These are phyloP conservation scores for Sycophila texana DNA, from an alignment of 2,888 invertebrate genomes.

Conservation along the genomic window DNA sequence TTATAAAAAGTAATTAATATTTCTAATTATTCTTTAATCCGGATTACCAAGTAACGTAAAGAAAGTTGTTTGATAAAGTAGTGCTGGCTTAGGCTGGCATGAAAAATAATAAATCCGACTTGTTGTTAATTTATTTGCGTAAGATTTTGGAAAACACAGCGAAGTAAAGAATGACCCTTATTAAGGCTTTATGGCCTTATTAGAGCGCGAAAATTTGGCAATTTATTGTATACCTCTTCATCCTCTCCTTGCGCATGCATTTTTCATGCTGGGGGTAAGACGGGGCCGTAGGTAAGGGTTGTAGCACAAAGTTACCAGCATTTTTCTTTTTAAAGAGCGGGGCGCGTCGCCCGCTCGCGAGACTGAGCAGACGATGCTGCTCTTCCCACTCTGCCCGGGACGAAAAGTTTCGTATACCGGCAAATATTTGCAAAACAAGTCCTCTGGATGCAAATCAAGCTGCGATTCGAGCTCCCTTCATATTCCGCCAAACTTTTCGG, in stretches of 20 bases:
- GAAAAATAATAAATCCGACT: background rate
- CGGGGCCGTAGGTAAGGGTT: too few relatives aligned
- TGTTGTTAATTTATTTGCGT: constrained; percentile 11
- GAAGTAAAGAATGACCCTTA: constrained; percentile 34
- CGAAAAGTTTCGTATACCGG: constrained; percentile 26
- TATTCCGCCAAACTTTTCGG: constrained; percentile 12
- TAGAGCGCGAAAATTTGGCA: constrained; percentile 33
- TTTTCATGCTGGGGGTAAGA: constrained; percentile 14
- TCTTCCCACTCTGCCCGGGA: background rate
- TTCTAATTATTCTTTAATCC: too few relatives aligned
- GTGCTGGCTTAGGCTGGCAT: too few relatives aligned
- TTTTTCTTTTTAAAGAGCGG: constrained; percentile 26
- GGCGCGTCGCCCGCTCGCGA: constrained; percentile 9
- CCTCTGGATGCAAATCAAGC: constrained; percentile 40
- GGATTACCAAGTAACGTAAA: too few relatives aligned
- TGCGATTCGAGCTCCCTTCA: constrained; percentile 27
- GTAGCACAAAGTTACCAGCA: constrained; percentile 21
- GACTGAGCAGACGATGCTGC: background rate
- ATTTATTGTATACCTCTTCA: constrained; percentile 35
- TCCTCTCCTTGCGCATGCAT: constrained; percentile 15
- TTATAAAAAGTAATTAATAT: too few relatives aligned
- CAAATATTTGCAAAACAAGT: constrained; percentile 49
- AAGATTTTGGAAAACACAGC: background rate
- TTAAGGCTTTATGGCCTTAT: constrained; percentile 42
- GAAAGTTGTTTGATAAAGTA: background rate